These are phyloP conservation scores for Hydroisotoma schaefferi DNA, from an alignment of 2,888 invertebrate species.

Conservation along the genomic window DNA sequence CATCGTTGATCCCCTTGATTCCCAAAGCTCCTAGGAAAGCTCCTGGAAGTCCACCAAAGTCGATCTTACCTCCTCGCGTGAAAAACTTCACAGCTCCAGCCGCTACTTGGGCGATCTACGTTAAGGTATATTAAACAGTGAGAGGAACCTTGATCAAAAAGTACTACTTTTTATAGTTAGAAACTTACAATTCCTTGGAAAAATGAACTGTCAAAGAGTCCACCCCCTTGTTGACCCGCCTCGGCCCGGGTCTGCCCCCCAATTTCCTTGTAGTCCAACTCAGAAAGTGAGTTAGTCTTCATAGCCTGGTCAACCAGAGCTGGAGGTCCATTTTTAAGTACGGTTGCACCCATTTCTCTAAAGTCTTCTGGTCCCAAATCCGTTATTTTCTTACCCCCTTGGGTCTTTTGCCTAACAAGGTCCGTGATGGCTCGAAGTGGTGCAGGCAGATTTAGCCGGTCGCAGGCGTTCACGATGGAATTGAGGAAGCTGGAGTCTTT, in stretches of 20 bases:
- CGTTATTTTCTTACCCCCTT: constrained; percentile 20
- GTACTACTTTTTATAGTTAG: neutral
- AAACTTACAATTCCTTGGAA: constrained; percentile 40
- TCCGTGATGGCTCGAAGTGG: constrained; percentile 30
- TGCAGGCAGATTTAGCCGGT: constrained; percentile 42
- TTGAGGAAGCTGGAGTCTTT: constrained; percentile 22
- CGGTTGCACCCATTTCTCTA: constrained; percentile 26
- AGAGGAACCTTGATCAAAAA: neutral
- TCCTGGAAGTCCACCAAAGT: constrained; percentile 33
- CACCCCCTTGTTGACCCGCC: neutral
- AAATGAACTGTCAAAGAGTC: constrained; percentile 25
- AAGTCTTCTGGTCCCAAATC: constrained; percentile 26
- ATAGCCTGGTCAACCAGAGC: constrained; percentile 34
- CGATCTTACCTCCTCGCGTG: constrained; percentile 30
- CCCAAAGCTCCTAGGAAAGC: constrained; percentile 44
- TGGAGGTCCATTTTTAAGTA: constrained; percentile 42
- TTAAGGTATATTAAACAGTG: neutral
- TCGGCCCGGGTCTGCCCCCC: constrained; percentile 8
- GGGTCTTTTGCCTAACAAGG: constrained; percentile 22
- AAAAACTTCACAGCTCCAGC: constrained; percentile 36
- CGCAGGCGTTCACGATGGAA: constrained; percentile 33
- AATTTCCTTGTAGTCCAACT: constrained; percentile 34
- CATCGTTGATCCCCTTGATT: constrained; percentile 35
- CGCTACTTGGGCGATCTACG: constrained; percentile 40
- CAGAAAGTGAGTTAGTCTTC: constrained; percentile 17